Conservation (phyloP, 2,113 vertebrate genomes). For the Pangasianodon hypophthalmus region DNA sequence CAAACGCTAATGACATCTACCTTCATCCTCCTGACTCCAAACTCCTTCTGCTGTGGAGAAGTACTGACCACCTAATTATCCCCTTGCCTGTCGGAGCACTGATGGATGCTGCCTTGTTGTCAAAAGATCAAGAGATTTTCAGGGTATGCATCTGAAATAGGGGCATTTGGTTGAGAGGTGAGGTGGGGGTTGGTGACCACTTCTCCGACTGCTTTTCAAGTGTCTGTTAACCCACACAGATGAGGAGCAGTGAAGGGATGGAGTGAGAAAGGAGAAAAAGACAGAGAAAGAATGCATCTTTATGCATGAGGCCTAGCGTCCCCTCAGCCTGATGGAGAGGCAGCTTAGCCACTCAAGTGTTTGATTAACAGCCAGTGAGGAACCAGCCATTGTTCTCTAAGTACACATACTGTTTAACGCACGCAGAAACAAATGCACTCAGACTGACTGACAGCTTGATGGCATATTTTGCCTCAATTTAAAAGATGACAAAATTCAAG, state of each 20-base stretch:
- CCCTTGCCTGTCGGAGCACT: slow-evolving; percentile 38
- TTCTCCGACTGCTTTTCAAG: slow-evolving; percentile 50
- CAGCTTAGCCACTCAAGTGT: slow-evolving; percentile 55
- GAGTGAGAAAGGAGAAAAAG: slow-evolving; percentile 31
- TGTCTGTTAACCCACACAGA: slow-evolving; percentile 52
- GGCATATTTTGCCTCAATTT: slow-evolving; percentile 35
- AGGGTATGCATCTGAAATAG: slow-evolving; percentile 23
- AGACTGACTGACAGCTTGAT: slow-evolving; percentile 37
- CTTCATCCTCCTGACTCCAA: slow-evolving; percentile 21
- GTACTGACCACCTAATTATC: slow-evolving; percentile 39
- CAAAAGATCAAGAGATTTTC: slow-evolving; percentile 52
- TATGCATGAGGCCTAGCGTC: slow-evolving; percentile 60
- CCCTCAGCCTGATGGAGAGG: slow-evolving; percentile 56
- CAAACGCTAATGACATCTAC: background rate
- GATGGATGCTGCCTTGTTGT: slow-evolving; percentile 37
- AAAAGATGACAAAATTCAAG: slow-evolving; percentile 24
- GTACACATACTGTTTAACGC: slow-evolving; percentile 40
- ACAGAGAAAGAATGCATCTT: slow-evolving; percentile 51
- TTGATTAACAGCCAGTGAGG: slow-evolving; percentile 60
- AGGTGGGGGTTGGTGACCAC: slow-evolving; percentile 30
- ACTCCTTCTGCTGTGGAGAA: slow-evolving; percentile 2
- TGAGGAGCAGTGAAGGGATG: slow-evolving; percentile 15
- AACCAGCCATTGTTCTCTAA: slow-evolving; percentile 56
- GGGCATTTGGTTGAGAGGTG: slow-evolving; percentile 21
- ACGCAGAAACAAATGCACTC: slow-evolving; percentile 34